A percentile compares a stretch with the other conserved stretches of the same genome.
Evolutionary conservation across 1,140 invertebrate genomes (phyloP).

Genomic region (Drosophila biarmipes): DNA sequence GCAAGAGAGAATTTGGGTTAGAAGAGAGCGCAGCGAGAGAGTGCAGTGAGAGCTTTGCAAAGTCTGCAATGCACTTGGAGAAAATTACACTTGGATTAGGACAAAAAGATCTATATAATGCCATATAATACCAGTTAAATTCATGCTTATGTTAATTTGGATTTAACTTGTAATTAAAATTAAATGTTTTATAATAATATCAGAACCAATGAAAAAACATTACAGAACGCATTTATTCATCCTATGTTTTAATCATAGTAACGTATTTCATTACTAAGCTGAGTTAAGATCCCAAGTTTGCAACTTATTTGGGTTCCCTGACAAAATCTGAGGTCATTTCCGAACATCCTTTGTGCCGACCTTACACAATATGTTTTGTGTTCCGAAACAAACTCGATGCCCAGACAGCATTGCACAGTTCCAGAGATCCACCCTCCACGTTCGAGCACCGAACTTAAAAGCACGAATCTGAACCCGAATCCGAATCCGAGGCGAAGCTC

Average conservation of each 20-base stretch:
- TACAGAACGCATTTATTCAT: too few species aligned
- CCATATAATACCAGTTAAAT: too few species aligned
- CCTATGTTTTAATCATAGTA: neutral
- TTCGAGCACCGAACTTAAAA: slow-evolving; percentile 7
- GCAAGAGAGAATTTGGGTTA: slow-evolving; percentile 5
- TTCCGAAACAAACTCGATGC: slow-evolving; percentile 25
- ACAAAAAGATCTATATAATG: neutral
- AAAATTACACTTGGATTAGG: neutral
- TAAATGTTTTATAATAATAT: too few species aligned
- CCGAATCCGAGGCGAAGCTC: slow-evolving; percentile 20
- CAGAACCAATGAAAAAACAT: too few species aligned
- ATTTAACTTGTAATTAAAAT: neutral
- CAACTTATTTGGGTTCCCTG: neutral
- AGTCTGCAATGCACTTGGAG: slow-evolving; percentile 38
- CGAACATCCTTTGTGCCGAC: slow-evolving; percentile 16
- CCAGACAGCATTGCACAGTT: slow-evolving; percentile 14
- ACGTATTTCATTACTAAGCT: neutral
- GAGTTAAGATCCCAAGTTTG: neutral
- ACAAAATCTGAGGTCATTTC: neutral
- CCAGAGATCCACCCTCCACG: slow-evolving; percentile 26
- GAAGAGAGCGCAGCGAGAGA: slow-evolving; percentile 26
- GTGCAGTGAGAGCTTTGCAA: slow-evolving; percentile 18
- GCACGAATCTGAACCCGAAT: neutral
- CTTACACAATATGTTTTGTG: slow-evolving; percentile 32
- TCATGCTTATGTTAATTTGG: too few species aligned